Base-by-base conservation (phyloP, 2,888 invertebrate genomes). In the Anthophora plumipes region DNA sequence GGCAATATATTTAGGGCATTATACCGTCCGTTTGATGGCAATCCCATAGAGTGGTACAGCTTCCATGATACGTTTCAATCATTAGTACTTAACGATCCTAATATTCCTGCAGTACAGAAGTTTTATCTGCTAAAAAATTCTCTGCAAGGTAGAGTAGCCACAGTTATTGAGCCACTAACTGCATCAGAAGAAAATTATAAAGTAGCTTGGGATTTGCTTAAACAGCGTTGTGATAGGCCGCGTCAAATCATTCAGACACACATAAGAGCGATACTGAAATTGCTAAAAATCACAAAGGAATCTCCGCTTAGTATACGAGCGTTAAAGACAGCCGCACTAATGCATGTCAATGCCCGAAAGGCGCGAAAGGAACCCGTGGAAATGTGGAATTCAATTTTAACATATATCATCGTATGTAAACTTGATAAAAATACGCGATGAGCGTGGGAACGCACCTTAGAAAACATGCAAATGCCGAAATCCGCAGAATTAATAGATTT, bases 401-500 rank as follows among this genome's bases (percentile, higher is more conserved):
- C 14, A 46, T 46, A 46, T 46, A 46, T 46, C 17, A 17, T 46
- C 8, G 14, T 46, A 14, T 17, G 14, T 14, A 46, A 46, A 46
- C 46, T 31, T 31, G 31, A 31, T 31, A 31, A 31, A 31, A 31
- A 31, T 31, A 31, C 31, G 31, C 31, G 31, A 4, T 4, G 54
- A 55, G 9, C 37, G 12, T 48, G 50, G n/a, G 25, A 48, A 52
- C 64, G 60, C 12, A 60, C 60, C 5, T 31, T 60, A n/a, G 41
- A 60, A n/a, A 43, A 31, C 31, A 31, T 4, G 31, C 31, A 31
- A 31, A 31, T 31, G 31, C 31, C 31, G 31, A 31, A 31, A 60
- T 60, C 41, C 22, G 0, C 39, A 1, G 60, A 60, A 4, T 17
- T 60, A 0, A 17, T 60, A 3, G 41, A 9, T 1, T 60, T 60